A percentile compares a stretch with the other conserved stretches of the same genome.
Evolutionary conservation across 2,113 vertebrate species (phyloP).

Genomic region (Condylura cristata): DNA sequence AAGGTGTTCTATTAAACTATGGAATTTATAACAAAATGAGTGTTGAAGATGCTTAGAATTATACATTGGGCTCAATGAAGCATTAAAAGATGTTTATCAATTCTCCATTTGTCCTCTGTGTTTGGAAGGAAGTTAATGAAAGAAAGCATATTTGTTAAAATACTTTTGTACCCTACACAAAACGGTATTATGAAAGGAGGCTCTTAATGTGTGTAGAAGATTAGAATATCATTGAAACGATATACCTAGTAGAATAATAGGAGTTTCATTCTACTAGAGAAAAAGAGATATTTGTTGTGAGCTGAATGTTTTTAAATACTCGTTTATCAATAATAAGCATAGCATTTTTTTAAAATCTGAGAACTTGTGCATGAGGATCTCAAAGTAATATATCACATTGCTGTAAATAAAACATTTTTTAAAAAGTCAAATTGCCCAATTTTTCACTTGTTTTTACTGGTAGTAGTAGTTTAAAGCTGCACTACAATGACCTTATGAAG

Average conservation of each 20-base stretch:
- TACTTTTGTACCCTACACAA: slow-evolving; percentile 23
- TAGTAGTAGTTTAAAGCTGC: background rate
- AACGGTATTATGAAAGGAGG: slow-evolving; percentile 59
- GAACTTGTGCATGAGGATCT: background rate
- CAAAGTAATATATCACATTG: background rate
- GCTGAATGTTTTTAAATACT: background rate
- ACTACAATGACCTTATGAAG: slow-evolving; percentile 24
- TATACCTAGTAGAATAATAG: background rate
- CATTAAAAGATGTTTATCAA: slow-evolving; percentile 55
- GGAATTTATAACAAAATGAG: slow-evolving; percentile 22
- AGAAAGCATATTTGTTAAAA: slow-evolving; percentile 38
- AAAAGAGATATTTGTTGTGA: background rate
- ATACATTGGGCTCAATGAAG: slow-evolving; percentile 25
- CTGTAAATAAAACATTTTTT: background rate
- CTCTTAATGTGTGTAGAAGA: slow-evolving; percentile 57
- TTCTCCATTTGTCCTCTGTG: slow-evolving; percentile 49
- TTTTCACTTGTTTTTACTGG: background rate
- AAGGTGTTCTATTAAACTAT: slow-evolving; percentile 52
- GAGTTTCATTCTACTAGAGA: background rate
- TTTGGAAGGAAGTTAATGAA: slow-evolving; percentile 48
- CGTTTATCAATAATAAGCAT: slow-evolving; percentile 33
- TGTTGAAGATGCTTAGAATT: background rate
- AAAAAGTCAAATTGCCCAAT: background rate
- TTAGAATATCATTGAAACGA: slow-evolving; percentile 21
- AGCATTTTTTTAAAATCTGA: background rate